phyloP scores from a whole-genome alignment of 2,888 invertebrate genomes.

The Xanthorhoe designata region DNA sequence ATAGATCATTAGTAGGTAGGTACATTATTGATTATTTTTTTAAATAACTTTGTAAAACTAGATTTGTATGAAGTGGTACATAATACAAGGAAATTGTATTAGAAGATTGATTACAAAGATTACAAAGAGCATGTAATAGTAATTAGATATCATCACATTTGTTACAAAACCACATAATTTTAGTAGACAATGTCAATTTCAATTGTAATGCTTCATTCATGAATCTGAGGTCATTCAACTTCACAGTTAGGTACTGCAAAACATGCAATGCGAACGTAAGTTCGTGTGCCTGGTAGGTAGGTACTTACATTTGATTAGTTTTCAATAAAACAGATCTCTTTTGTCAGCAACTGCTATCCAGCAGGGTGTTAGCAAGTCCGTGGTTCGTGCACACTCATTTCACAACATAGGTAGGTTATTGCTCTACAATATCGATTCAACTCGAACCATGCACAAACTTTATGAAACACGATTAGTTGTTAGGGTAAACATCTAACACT shows the following conservation, averaged over 20 bases:
- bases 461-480: conserved; percentile 54
- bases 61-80: too few relatives aligned
- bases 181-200: background rate
- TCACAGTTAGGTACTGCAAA: background rate
- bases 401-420: conserved; percentile 64
- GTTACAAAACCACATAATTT: background rate
- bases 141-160: background rate
- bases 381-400: conserved; percentile 74
- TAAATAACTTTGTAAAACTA: too few relatives aligned
- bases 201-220: background rate
- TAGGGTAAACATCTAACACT: conserved; percentile 65
- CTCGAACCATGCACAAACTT: conserved; percentile 58
- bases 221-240: background rate
- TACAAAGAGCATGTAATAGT: too few relatives aligned
- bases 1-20: too few relatives aligned
- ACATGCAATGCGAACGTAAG: background rate
- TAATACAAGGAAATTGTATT: too few relatives aligned
- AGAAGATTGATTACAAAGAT: too few relatives aligned
- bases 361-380: conserved; percentile 63
- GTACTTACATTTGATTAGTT: conserved; percentile 47
- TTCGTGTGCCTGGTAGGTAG: background rate
- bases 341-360: conserved; percentile 53
- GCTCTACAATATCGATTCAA: conserved; percentile 68
- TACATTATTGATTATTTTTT: too few relatives aligned
- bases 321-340: conserved; percentile 37